Evolutionary conservation across 2,888 invertebrate genomes (phyloP), one percentile per base, ranked within the genome.

Genomic region (Belgica antarctica): DNA sequence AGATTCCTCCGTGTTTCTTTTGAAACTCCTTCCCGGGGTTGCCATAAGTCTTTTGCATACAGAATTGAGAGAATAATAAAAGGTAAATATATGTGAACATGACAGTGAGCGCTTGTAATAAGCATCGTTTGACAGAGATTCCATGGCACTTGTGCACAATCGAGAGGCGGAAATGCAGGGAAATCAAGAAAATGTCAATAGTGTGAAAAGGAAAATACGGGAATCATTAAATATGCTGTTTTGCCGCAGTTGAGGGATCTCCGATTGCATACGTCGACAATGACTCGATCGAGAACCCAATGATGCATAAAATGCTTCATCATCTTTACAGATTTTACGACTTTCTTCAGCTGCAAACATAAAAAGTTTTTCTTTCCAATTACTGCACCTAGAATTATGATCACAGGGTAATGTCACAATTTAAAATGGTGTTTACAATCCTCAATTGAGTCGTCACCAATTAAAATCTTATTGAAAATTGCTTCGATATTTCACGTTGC

Each of bases 41-140:
- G 52, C 5, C 15, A 10, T 31, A 22, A 52, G 22, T 22, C 52
- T 19, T 52, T 22, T 52, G 52, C 52, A 52, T 52, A 52, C 3
- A 10, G 52, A 17, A 52, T 7, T 8, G 52, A 52, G 2, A 22
- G 52, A 12, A n/a, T 17, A 52, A 25, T 59, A 24, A 15, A 24
- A 59, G 15, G 12, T n/a, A 25, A 24, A 52, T 7, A 5, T 5
- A 5, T 17, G 52, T 25, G 27, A 46, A 12, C 12, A 46, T 15
- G 46, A 25, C 25, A 59, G 25, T 3, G n/a, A 17, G 22, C 52
- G 22, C 27, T 59, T 27, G 8, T 10, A 15, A 59, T 59, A 59
- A 22, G 59, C 25, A 59, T 19, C 59, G 24, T 59, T 59, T 59
- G 59, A 52, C 52, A 52, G 5, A 52, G 19, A 59, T 59, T 59